Base-by-base conservation (phyloP, 2,888 invertebrate genomes). In the Phyllotreta cruciferae region DNA sequence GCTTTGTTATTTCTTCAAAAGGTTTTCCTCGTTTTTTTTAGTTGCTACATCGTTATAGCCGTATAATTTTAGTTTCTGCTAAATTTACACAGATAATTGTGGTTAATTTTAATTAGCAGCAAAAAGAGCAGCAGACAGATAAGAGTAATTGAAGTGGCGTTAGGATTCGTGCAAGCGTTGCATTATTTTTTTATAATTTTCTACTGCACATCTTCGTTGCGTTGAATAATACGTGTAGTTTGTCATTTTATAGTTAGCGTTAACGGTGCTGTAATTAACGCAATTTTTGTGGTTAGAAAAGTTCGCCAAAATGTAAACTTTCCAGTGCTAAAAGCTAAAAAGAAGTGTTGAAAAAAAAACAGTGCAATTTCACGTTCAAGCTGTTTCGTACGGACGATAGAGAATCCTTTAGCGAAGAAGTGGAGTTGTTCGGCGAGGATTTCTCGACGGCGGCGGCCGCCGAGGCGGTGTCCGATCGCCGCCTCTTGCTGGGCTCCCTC, bases 301-400 rank as follows among this genome's bases (percentile, higher is more conserved):
- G 8, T 42, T 24, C 24, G 24, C 1, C 24, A 24, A 24, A 24
- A 24, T 24, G 24, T 3, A 24, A 24, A 24, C 24, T 24, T 24
- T 24, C 1, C 1, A 24, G 24, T 24, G 24, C 4, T 24, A 24
- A 24, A 24, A 24, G 24, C 24, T 24, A 24, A 24, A 24, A n/a
- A n/a, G n/a, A n/a, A n/a, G n/a, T n/a, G n/a, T n/a, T 11, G 11
- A 10, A n/a, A 10, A 45, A 7, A n/a, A 47, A 47, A 41, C 41
- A 41, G 41, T 41, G 41, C 9, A 41, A 41, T 9, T 44, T 8
- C 14, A 1, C 13, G 3, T 54, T 60, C 72, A 75, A 77, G 70
- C 78, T 79, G 79, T 79, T 78, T 77, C 78, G 77, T 71, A 74
- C 77, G 74, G 76, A 77, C 74, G 71, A 72, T 47, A 74, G 71